Evolutionary conservation across 1,140 invertebrate species (phyloP), one percentile per base, ranked within the genome.

Genomic region (Drosophila pruinosa): DNA sequence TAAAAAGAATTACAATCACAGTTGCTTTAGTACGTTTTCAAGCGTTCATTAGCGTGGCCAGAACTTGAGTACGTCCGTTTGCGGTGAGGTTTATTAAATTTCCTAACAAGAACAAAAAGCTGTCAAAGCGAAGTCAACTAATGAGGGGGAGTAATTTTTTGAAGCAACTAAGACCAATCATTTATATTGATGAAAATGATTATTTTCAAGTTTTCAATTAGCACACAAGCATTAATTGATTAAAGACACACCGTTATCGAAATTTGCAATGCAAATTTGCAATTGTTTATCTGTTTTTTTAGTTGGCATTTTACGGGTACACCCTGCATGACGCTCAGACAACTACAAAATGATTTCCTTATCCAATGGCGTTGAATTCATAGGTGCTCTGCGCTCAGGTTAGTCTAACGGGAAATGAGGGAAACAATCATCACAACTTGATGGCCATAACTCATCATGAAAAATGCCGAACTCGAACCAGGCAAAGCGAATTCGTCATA

Each of bases 341-440:
- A 0, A 96, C 96, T 2, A 98, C 95, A n/a, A 93, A 93, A 59
- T 93, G 93, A 71, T 96, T 98, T 81, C 93, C 94, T 52, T 98
- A 97, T 92, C 97, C 97, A 4, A 94, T 97, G 97, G 97, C 4
- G 94, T 98, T 90, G 93, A 94, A n/a, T 93, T 98, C 74, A 95
- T 94, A 58, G 91, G 92, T 45, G 78, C 92, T 41, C 89, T 97
- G 17, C 89, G 21, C 92, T 93, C 58, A 95, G 92, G 96, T 97
- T 92, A 92, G 90, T 88, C n/a, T 4, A 7, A 7, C 1, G 2
- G 26, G 10, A 15, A 15, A 17, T 14, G 17, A 22, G 26, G 57
- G 5, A 3, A 14, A 19, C 6, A n/a, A 19, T 0, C 24, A 39
- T 19, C n/a, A 78, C 93, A 80, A 43, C 83, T 4, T 86, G n/a